Percentiles rank a stretch among this genome's conserved stretches.
phyloP scores from a whole-genome alignment of 1,140 invertebrate species.

The Hestina assimilis region DNA sequence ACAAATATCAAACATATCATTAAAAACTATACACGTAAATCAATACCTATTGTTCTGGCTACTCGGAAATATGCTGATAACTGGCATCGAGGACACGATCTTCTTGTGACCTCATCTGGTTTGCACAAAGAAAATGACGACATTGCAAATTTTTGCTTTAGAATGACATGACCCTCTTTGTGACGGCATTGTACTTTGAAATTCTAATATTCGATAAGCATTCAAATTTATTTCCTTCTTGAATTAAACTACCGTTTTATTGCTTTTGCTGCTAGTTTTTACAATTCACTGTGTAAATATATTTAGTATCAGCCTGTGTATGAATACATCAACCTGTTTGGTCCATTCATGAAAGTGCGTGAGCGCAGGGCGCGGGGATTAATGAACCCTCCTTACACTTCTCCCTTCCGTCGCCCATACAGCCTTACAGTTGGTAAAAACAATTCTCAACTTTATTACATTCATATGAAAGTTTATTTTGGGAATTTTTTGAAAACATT shows the following conservation, averaged over 20 bases:
- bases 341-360: constrained; percentile 78
- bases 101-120: constrained; percentile 36
- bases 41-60: constrained; percentile 36
- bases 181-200: not conserved
- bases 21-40: constrained; percentile 15
- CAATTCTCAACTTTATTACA: constrained; percentile 35
- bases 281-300: not conserved
- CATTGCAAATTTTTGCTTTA: constrained; percentile 38
- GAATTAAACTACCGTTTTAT: not conserved
- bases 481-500: not conserved
- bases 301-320: constrained; percentile 47
- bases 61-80: constrained; percentile 44
- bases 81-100: constrained; percentile 42
- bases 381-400: constrained; percentile 67
- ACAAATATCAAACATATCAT: too few relatives aligned
- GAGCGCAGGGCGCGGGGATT: constrained; percentile 76
- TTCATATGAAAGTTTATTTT: constrained; percentile 26
- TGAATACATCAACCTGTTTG: constrained; percentile 75
- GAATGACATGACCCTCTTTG: constrained; percentile 3
- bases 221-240: not conserved
- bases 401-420: constrained; percentile 52
- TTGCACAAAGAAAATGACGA: constrained; percentile 60
- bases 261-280: not conserved
- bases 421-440: constrained; percentile 32
- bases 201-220: not conserved